Base-by-base conservation (phyloP, 2,797 vertebrate species). In the Microctenopoma steveboyesi region DNA sequence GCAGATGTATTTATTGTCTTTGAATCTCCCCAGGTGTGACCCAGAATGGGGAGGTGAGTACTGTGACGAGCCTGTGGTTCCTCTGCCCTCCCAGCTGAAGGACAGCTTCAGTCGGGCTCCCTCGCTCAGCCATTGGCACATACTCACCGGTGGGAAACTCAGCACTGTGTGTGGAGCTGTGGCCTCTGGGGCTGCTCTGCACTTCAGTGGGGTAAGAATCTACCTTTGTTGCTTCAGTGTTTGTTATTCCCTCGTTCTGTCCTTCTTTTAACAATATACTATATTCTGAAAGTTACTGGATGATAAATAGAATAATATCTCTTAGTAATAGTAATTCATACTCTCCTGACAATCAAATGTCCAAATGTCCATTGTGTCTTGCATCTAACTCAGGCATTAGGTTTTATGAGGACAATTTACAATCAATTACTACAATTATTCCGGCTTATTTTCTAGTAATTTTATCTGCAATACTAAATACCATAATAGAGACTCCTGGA, bases 21-120 rank as follows among this genome's bases (percentile, higher is more conserved):
- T 39, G 2, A 35, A 46, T 61, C 22, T 64, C 16, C 74, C 49
- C 90, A 99, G 98, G 83, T 99, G 98, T 74, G 98, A 99, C 33
- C 92, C 95, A 33, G 95, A 96, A 84, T 99, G 98, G 98, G 93
- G 95, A 1, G 97, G 97, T 13, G 92, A 96, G 30, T 97, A 98
- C 88, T 99, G 98, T 4, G 96, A 99, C 0, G 95, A 98, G 87
- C 94, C 97, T 0, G 92, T 96, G 78, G 83, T 86, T 11, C 78
- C 94, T 28, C 94, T 99, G 58, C 96, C 96, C 0, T 95, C 94
- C 8, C 98, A 99, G 81, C 94, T 99, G 76, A 99, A 99, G 87
- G 98, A 99, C 90, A 99, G 97, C 77, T 99, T 99, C 93, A 98
- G 97, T 60, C 93, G 96, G 11, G 91, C 96, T 0, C 98, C 98